Evolutionary conservation across 1,140 invertebrate genomes (phyloP).

Genomic region (Drosophila tsacasi): DNA sequence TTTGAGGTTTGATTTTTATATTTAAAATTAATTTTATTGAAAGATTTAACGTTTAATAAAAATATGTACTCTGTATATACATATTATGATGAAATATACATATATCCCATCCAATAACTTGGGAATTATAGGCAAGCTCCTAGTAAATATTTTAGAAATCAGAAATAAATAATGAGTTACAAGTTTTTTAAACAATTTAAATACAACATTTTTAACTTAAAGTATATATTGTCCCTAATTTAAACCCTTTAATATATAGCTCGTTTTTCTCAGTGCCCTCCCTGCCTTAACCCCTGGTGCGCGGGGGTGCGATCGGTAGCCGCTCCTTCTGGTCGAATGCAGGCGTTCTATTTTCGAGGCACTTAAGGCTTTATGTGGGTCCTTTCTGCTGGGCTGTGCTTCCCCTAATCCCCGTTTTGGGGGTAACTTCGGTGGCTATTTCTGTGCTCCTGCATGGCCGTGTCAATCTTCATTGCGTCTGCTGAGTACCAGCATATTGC

Average conservation of each 20-base stretch:
- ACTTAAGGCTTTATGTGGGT: slow-evolving; percentile 65
- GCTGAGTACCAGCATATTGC: slow-evolving; percentile 57
- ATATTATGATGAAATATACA: too few relatives aligned
- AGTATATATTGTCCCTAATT: background rate
- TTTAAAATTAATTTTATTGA: background rate
- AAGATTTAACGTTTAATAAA: background rate
- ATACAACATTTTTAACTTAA: background rate
- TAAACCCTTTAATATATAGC: background rate
- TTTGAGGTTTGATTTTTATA: too few relatives aligned
- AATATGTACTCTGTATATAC: too few relatives aligned
- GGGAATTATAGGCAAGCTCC: too few relatives aligned
- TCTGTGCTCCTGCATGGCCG: slow-evolving; percentile 32
- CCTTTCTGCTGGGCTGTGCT: slow-evolving; percentile 32
- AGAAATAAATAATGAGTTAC: too few relatives aligned
- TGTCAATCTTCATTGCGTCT: slow-evolving; percentile 72
- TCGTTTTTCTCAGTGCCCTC: background rate
- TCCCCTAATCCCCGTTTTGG: slow-evolving; percentile 19
- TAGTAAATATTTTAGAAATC: too few relatives aligned
- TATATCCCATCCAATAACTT: too few relatives aligned
- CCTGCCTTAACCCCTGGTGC: slow-evolving; percentile 18
- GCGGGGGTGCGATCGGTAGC: slow-evolving; percentile 53
- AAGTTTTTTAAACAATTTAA: too few relatives aligned
- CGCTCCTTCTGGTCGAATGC: slow-evolving; percentile 66
- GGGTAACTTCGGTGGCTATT: slow-evolving; percentile 58
- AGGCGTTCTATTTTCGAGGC: slow-evolving; percentile 63